Percentiles rank a stretch among this genome's conserved stretches.
phyloP scores from a whole-genome alignment of 2,888 invertebrate genomes.

The Cosmopolites sordidus region DNA sequence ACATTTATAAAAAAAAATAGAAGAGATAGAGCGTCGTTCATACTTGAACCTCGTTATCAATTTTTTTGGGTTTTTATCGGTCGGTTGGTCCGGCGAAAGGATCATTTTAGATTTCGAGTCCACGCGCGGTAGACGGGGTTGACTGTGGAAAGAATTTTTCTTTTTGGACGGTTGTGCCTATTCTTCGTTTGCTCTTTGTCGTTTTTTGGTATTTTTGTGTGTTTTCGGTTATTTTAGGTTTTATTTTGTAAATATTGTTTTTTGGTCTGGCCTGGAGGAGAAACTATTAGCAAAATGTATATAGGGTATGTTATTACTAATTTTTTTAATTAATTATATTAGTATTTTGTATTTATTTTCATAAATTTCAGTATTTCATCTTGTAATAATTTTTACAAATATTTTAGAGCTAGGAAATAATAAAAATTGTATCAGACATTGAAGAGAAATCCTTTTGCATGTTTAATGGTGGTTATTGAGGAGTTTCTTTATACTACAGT shows the following conservation, averaged over 20 bases:
- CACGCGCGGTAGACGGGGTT: constrained; percentile 4
- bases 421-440: too few relatives aligned
- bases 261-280: constrained; percentile 25
- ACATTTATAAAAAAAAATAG: not conserved
- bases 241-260: constrained; percentile 10
- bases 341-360: too few relatives aligned
- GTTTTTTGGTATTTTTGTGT: constrained; percentile 7
- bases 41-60: not conserved
- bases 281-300: constrained; percentile 17
- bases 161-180: not conserved
- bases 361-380: too few relatives aligned
- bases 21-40: not conserved
- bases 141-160: not conserved
- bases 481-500: too few relatives aligned
- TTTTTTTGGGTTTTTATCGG: not conserved
- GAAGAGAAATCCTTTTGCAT: too few relatives aligned
- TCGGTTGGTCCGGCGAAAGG: constrained; percentile 1
- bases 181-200: not conserved
- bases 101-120: constrained; percentile 12
- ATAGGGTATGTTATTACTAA: constrained; percentile 22
- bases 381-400: too few relatives aligned
- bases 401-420: too few relatives aligned
- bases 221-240: not conserved
- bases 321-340: too few relatives aligned
- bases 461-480: too few relatives aligned